Evolutionary conservation across 2,113 vertebrate species (phyloP).

Genomic region (Haemorhous mexicanus): DNA sequence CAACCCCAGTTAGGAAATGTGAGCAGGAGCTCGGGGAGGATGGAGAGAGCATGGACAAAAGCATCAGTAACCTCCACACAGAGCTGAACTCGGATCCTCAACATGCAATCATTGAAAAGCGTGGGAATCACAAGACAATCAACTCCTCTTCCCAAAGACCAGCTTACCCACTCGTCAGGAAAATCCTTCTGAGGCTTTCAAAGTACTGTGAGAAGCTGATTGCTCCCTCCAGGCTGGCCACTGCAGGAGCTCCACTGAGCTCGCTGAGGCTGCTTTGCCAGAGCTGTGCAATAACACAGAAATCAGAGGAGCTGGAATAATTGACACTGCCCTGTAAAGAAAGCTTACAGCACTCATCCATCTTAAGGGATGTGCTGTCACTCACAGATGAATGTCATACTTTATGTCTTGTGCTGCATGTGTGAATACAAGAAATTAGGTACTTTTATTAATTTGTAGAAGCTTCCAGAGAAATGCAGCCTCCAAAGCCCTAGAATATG

Average conservation of each 20-base stretch:
- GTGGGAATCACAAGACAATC: background rate
- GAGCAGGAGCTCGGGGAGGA: background rate
- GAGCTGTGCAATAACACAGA: background rate
- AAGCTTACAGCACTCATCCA: constrained; percentile 57
- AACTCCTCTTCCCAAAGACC: background rate
- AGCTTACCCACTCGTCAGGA: background rate
- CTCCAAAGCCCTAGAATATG: constrained; percentile 10
- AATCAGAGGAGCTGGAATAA: constrained; percentile 29
- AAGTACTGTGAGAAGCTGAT: background rate
- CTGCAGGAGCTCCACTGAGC: constrained; percentile 14
- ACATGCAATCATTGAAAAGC: background rate
- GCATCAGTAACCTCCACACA: background rate
- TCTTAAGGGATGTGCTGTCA: constrained; percentile 54
- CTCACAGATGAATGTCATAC: background rate
- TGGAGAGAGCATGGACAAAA: background rate
- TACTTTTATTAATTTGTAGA: constrained; percentile 9
- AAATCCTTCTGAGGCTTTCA: constrained; percentile 6
- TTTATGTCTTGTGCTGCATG: background rate
- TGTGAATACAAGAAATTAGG: background rate
- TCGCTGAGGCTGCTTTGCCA: background rate
- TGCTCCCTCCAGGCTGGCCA: constrained; percentile 28
- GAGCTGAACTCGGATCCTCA: background rate
- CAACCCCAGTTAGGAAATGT: fast-evolving
- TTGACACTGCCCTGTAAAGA: constrained; percentile 21
- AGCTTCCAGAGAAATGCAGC: constrained; percentile 12